Conservation (phyloP, 2,797 vertebrate genomes). For the Anguilla marmorata region DNA sequence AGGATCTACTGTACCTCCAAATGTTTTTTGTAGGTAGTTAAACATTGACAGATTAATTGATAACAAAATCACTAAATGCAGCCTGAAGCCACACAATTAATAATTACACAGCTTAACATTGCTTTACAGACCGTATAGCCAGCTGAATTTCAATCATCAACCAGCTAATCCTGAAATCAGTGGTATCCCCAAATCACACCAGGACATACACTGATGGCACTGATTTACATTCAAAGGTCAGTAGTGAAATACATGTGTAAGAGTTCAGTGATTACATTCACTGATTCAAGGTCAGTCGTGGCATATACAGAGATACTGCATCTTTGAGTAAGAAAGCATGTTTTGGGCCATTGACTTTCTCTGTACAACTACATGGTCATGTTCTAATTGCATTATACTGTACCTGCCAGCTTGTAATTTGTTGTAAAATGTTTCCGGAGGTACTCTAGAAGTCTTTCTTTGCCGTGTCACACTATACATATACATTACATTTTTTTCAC, state of each 20-base stretch:
- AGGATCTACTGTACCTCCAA: too few relatives aligned
- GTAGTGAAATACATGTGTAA: not conserved
- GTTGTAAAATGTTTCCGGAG: too few relatives aligned
- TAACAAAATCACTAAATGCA: too few relatives aligned
- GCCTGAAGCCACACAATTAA: too few relatives aligned
- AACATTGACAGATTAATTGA: too few relatives aligned
- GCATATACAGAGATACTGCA: not conserved
- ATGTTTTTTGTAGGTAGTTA: too few relatives aligned
- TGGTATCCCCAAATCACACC: not conserved
- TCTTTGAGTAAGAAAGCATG: conserved; percentile 4
- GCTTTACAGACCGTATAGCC: not conserved
- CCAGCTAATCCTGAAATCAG: not conserved
- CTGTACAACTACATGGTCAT: not conserved
- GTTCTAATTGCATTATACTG: not conserved
- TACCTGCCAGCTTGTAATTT: not conserved
- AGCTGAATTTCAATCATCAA: not conserved
- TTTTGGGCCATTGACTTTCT: not conserved
- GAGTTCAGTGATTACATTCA: not conserved
- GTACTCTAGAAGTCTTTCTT: too few relatives aligned
- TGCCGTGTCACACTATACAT: too few relatives aligned
- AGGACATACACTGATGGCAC: not conserved
- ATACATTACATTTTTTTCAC: too few relatives aligned
- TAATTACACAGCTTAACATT: not conserved
- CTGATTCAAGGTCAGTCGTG: not conserved
- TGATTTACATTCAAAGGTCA: not conserved